Base-by-base conservation (phyloP, 2,797 vertebrate genomes). In the Nannoperca australis region DNA sequence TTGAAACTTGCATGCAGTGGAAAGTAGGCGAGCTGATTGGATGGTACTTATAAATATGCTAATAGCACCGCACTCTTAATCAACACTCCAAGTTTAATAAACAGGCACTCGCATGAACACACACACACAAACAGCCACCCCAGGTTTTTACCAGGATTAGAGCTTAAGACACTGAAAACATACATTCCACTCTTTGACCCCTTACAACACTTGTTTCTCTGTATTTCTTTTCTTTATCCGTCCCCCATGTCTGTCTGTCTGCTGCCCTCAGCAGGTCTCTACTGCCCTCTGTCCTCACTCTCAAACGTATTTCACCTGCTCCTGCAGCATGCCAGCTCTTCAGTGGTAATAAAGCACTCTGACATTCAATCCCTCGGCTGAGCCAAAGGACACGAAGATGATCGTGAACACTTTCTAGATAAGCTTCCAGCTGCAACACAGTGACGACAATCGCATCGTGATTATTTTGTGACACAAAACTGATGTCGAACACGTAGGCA, bases 41-140 rank as follows among this genome's bases (percentile, higher is more conserved):
- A 61, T 58, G 18, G 56, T 30, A 36, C 85, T 82, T 68, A 90
- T 93, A 94, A 93, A 92, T 89, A 95, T 94, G 94, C 89, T 79
- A 84, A 84, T 70, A 66, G 42, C 44, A 79, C 22, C 32, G 30
- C 20, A 15, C 3, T 76, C n/a, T 59, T 60, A 59, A 81, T 77
- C 72, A 71, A 51, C 51, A 59, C 32, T 44, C 7, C 5, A 63
- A 63, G 38, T 76, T 79, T 78, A 70, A 85, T 59, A 82, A 75
- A 81, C 61, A 74, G 51, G 50, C 30, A n/a, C 42, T 79, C 24
- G 13, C 27, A 67, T 15, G 20, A 49, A 50, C 73, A 73, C 54
- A 27, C 34, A 38, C 8, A 18, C 44, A 24, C 34, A 50, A 5
- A 36, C 24, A 36, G 17, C 47, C 50, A 63, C 27, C 22, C 12